A percentile compares a stretch with the other conserved stretches of the same genome.
These are phyloP conservation scores for Zonotrichia albicollis DNA, from an alignment of 2,797 vertebrate genomes.

Conservation along the genomic window DNA sequence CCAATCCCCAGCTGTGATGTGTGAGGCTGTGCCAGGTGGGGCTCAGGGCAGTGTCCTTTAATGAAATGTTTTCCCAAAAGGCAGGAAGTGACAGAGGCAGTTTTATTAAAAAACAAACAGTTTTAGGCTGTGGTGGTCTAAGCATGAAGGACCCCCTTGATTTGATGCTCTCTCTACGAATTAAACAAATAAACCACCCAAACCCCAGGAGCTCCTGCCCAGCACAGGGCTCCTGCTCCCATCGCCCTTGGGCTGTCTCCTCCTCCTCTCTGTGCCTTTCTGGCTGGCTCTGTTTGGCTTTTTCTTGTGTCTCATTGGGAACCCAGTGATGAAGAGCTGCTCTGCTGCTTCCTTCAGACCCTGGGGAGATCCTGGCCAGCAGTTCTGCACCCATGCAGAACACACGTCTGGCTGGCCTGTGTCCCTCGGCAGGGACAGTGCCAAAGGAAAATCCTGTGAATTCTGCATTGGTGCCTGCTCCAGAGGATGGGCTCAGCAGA, in stretches of 20 bases:
- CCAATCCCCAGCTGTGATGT: fast-evolving
- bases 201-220: background rate
- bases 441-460: background rate
- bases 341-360: background rate
- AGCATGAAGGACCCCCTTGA: background rate
- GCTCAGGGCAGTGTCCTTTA: background rate
- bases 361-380: background rate
- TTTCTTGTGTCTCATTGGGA: background rate
- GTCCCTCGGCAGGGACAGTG: background rate
- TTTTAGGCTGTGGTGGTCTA: background rate
- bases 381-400: background rate
- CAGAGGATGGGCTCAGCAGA: background rate
- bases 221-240: background rate
- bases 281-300: background rate
- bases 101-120: background rate
- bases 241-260: background rate
- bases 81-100: background rate
- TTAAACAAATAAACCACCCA: background rate
- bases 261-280: background rate
- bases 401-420: fast-evolving
- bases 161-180: background rate
- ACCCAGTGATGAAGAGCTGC: background rate
- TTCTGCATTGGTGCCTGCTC: fast-evolving
- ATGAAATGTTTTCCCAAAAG: background rate
- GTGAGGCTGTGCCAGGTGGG: background rate